Percentiles rank a stretch among this genome's conserved stretches.
Conservation (phyloP, 2,113 vertebrate genomes). For the Anhinga rufa region DNA sequence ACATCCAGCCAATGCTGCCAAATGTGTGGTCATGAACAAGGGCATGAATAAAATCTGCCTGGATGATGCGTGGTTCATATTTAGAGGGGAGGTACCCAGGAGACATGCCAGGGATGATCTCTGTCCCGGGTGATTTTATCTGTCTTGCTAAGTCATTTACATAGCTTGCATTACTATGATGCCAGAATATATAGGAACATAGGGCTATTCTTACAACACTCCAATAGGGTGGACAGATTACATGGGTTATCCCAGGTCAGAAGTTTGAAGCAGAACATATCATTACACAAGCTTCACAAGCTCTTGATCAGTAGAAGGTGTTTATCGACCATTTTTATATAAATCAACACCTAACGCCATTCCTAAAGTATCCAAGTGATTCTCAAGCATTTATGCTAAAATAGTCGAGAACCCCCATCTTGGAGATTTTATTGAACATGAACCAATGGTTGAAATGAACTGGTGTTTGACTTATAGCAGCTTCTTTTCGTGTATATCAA, state of each 20-base stretch:
- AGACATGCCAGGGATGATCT: slow-evolving; percentile 12
- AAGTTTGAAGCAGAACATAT: not conserved
- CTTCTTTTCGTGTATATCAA: not conserved
- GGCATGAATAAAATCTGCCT: not conserved
- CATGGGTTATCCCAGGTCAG: not conserved
- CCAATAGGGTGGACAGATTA: not conserved
- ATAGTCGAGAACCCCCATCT: not conserved
- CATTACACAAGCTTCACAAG: not conserved
- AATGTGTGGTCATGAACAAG: not conserved
- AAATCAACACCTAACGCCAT: not conserved
- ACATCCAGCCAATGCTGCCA: not conserved
- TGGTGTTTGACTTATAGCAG: not conserved
- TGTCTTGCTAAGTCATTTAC: not conserved
- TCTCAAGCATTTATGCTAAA: not conserved
- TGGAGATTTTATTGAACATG: not conserved
- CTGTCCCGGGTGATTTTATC: slow-evolving; percentile 15
- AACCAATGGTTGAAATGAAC: not conserved
- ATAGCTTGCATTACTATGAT: not conserved
- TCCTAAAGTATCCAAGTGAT: not conserved
- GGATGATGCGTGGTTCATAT: not conserved
- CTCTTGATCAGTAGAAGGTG: not conserved
- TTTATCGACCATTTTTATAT: not conserved
- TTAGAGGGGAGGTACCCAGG: not conserved
- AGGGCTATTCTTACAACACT: slow-evolving; percentile 2
- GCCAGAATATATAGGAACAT: not conserved